These are phyloP conservation scores for Tupaia tana DNA, from an alignment of 2,113 vertebrate genomes.

Conservation along the genomic window DNA sequence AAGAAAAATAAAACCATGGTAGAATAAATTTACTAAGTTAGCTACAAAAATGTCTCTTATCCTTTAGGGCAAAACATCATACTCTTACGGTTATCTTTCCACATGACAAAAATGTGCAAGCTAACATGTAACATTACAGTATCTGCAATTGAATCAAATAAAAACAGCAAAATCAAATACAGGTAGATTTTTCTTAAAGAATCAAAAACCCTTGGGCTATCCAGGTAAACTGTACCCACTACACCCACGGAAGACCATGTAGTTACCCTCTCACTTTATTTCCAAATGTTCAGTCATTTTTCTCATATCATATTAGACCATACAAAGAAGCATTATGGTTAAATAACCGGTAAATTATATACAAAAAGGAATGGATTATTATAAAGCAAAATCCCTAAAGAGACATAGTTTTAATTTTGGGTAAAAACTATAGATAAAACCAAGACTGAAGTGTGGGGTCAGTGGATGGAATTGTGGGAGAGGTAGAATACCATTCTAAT, in stretches of 20 bases:
- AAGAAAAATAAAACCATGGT: not conserved
- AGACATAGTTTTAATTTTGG: not conserved
- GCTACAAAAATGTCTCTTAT: not conserved
- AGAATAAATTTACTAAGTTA: conserved; percentile 25
- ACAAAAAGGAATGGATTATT: not conserved
- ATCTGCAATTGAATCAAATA: not conserved
- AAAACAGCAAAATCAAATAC: conserved; percentile 15
- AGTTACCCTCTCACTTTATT: not conserved
- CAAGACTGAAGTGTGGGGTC: not conserved
- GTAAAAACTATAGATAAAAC: not conserved
- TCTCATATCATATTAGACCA: not conserved
- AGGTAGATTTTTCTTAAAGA: not conserved
- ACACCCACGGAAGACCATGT: not conserved
- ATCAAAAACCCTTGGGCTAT: not conserved
- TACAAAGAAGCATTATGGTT: not conserved
- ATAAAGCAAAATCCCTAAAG: not conserved
- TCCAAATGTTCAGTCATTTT: not conserved
- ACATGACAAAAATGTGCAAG: not conserved
- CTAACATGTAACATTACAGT: not conserved
- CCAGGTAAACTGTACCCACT: not conserved
- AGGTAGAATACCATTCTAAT: not conserved
- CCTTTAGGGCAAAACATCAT: not conserved
- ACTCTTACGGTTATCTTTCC: not conserved
- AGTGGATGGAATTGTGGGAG: not conserved
- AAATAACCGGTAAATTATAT: not conserved